A percentile compares a stretch with the other conserved stretches of the same genome.
Conservation (phyloP, 2,797 vertebrate species). For the Anabacerthia variegaticeps region DNA sequence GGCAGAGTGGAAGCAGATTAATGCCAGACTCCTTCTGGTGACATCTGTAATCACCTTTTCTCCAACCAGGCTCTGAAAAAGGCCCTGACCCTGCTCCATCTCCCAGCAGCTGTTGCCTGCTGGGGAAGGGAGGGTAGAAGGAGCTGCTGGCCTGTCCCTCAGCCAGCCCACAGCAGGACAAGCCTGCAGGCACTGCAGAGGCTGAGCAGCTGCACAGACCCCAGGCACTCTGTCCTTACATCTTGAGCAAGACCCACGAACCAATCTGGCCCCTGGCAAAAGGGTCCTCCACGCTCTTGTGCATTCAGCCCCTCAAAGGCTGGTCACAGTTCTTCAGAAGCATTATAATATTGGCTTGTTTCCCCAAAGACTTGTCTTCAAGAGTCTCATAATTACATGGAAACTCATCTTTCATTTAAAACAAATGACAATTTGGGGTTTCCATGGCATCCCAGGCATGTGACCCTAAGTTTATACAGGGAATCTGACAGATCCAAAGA, state of each 20-base stretch:
- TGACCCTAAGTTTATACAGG: fast-evolving
- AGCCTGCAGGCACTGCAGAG: background rate
- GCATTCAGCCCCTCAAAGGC: background rate
- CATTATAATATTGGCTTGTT: background rate
- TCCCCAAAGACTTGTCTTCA: background rate
- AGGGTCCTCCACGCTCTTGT: background rate
- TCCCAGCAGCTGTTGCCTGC: background rate
- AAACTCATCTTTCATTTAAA: background rate
- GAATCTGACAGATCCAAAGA: background rate
- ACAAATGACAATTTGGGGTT: background rate
- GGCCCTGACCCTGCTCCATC: no score
- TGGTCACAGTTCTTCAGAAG: background rate
- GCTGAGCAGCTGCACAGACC: background rate
- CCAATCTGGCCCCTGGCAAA: background rate
- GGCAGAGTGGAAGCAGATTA: background rate
- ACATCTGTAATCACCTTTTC: background rate
- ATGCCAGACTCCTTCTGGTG: background rate
- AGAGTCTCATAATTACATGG: background rate
- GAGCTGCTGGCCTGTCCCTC: background rate
- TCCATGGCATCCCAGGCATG: background rate
- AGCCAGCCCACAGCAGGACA: background rate
- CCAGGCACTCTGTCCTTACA: fast-evolving
- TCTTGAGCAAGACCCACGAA: background rate
- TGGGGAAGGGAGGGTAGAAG: background rate
- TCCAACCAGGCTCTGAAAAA: background rate